Base-by-base conservation (phyloP, 2,113 vertebrate species). In the Ceratotherium simum region DNA sequence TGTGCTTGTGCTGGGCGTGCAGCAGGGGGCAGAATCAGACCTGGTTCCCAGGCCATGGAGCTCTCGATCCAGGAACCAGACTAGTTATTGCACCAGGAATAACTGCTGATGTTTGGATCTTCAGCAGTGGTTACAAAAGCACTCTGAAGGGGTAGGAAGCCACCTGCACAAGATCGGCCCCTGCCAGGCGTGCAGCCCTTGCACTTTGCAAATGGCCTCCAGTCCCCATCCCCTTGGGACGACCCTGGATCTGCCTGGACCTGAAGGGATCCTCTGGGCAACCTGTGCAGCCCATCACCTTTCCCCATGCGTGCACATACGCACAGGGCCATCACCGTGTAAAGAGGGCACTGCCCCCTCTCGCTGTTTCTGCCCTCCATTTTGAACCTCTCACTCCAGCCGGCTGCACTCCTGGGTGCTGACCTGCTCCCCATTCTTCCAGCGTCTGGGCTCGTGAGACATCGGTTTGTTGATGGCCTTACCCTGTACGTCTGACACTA, bases 271-370 rank as follows among this genome's bases (percentile, higher is more conserved):
- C 64, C 79, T 72, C 75, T 39, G 62, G 56, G 13, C 23, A 72
- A 31, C 56, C n/a, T 31, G 16, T 46, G 39, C 8, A 76, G 23
- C 51, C 65, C 39, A 4, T 23, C 39, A 3, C 9, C n/a, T 13
- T 20, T 39, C 13, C 51, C 13, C 14, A 16, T 54, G 51, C 13
- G 51, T 54, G 51, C 51, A 56, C 73, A 31, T 39, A 8, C 29
- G 9, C 21, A 31, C 48, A 29, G 2, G 58, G 78, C 46, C 33
- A 3, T 75, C 46, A 1, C 16, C 0, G 0, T 8, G 10, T 20
- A 12, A 10, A 46, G 69, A 56, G 11, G 27, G 36, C 29, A 25
- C 33, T 79, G 7, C 17, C 7, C 16, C 4, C 39, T 13, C 51
- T 31, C 27, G 0, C 25, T 64, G 12, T 64, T 13, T 51, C 46